Base-by-base conservation (phyloP, 2,888 invertebrate species). In the Hipparchia sbordonii region DNA sequence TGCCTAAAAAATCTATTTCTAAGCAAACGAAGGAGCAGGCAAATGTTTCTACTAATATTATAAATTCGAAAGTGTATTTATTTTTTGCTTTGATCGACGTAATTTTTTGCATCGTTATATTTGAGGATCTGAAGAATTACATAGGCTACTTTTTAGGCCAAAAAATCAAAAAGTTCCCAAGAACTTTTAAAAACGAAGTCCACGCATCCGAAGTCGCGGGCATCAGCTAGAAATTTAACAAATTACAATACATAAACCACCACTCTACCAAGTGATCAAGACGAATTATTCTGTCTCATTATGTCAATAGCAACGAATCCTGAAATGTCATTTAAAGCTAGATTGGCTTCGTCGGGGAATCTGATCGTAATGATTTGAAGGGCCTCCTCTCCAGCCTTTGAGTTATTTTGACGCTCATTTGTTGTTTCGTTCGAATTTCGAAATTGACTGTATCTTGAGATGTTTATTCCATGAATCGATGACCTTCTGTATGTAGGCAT, bases 251-350 rank as follows among this genome's bases (percentile, higher is more conserved):
- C 65, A 52, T 65, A 33, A 65, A 65, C 52, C 52, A 65, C 33
- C 65, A 65, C 65, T 65, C 65, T 10, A 12, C 65, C 65, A 23
- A 65, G 65, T 51, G 65, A 65, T 65, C 65, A 65, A 65, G 65
- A 65, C 51, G 52, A 65, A 65, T 65, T 65, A 65, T 65, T 52
- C 51, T 52, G 65, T 52, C 33, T 39, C 39, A 39, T 39, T 39
- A 39, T 52, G 52, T 65, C 65, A 65, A 52, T 65, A 65, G 33
- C 52, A 52, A 65, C 65, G 65, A 65, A 65, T 65, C 52, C 33
- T 65, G 65, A 65, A 65, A 65, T 52, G 52, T 52, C 65, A 65
- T 65, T 65, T 65, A 33, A 65, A 65, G 65, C 65, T 33, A 65
- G 65, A 65, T 52, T 65, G 51, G 65, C 65, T 52, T 65, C 65